Percentiles rank a stretch among this genome's conserved stretches.
These are phyloP conservation scores for Seriola aureovittata DNA, from an alignment of 2,113 vertebrate genomes.

Conservation along the genomic window DNA sequence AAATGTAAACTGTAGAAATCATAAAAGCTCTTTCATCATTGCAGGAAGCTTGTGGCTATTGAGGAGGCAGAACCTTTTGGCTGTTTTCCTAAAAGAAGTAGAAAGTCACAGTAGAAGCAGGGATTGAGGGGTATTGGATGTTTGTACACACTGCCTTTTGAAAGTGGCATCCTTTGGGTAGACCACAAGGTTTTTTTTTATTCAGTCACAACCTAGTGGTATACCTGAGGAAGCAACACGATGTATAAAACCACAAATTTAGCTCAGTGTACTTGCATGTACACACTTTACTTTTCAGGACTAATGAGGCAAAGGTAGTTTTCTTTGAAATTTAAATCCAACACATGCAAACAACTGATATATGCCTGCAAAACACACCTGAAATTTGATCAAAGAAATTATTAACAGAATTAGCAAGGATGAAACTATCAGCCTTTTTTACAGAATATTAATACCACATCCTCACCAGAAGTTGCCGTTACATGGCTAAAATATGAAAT, in stretches of 20 bases:
- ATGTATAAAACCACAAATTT: conserved; percentile 45
- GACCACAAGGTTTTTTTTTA: conserved; percentile 50
- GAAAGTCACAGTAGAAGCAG: conserved; percentile 50
- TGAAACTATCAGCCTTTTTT: conserved; percentile 10
- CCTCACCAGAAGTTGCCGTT: not conserved
- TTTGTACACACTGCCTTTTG: conserved; percentile 58
- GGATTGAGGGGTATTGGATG: conserved; percentile 56
- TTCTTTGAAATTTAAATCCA: conserved; percentile 56
- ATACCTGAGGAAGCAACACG: conserved; percentile 39
- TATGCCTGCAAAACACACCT: conserved; percentile 18
- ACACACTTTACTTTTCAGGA: conserved; percentile 33
- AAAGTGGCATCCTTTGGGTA: conserved; percentile 68
- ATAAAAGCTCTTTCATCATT: conserved; percentile 68
- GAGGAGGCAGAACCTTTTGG: conserved; percentile 52
- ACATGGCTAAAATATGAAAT: not conserved
- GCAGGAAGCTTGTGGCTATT: conserved; percentile 54
- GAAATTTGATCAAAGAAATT: not conserved
- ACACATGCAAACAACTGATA: conserved; percentile 21
- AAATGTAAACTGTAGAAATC: conserved; percentile 56
- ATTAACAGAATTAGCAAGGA: conserved; percentile 9
- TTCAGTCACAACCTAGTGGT: conserved; percentile 31
- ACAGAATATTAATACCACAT: not conserved
- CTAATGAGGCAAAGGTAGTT: conserved; percentile 54
- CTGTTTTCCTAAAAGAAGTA: conserved; percentile 66
- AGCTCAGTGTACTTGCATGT: conserved; percentile 29